Base-by-base conservation (phyloP, 2,888 invertebrate species). In the Oxycera nigricornis region DNA sequence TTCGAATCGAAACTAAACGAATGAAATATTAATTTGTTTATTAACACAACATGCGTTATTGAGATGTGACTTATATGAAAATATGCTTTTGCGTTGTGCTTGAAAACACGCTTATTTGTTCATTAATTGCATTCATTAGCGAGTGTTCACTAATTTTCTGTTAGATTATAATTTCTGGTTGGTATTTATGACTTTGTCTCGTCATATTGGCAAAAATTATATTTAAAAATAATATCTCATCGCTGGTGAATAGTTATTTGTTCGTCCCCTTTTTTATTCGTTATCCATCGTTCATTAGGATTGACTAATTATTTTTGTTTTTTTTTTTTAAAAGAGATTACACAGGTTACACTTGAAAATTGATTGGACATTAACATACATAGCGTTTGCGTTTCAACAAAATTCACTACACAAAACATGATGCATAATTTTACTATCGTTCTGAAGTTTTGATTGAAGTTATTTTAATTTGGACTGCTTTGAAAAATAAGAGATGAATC, bases 201-300 rank as follows among this genome's bases (percentile, higher is more conserved):
- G 6, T 7, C 35, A 35, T 35, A 35, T 35, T 35, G 35, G 11
- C 11, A 35, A 35, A 6, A 35, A 35, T 7, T 35, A 7, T 6
- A 35, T n/a, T 35, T 46, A 46, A 46, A 39, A 65, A 24, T 7
- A 65, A 24, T 30, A n/a, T n/a, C n/a, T 65, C 65, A 65, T 39
- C 65, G 65, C 14, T 39, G 65, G 65, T 65, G 65, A 65, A 65
- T 30, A 39, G 39, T 41, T 46, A 39, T 65, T 65, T 39, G 65
- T 65, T 65, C 20, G 17, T 59, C 55, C 22, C 55, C 0, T 55
- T 24, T 46, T 46, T 14, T 46, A 46, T 46, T 46, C 17, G 4
- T 46, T 46, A 30, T 61, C 31, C 61, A 31, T 61, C 31, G 61
- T 14, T 61, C 14, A 26, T 61, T 28, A 9, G 52, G 24, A 22